Percentiles rank a stretch among this genome's conserved stretches.
These are phyloP conservation scores for Pollimyrus isidori DNA, from an alignment of 2,113 vertebrate genomes.

Conservation along the genomic window DNA sequence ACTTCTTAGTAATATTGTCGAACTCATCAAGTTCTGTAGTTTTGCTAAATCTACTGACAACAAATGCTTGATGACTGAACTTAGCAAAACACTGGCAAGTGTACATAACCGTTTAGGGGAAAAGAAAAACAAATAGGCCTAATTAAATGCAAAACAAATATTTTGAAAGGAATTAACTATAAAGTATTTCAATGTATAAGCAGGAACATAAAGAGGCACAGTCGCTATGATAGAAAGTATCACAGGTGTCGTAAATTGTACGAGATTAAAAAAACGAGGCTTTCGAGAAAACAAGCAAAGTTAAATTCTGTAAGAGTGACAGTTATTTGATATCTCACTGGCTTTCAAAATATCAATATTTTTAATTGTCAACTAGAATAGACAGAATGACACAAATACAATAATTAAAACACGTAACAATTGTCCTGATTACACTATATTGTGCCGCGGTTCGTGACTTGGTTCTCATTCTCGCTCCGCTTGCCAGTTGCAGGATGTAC, in stretches of 20 bases:
- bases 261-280: not conserved
- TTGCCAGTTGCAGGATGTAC: conserved; percentile 2
- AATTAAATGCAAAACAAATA: not conserved
- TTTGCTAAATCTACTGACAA: not conserved
- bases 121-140: not conserved
- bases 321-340: not conserved
- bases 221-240: not conserved
- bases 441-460: not conserved
- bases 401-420: not conserved
- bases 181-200: not conserved
- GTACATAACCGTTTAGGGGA: not conserved
- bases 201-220: not conserved
- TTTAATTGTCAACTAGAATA: not conserved
- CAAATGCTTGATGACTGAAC: not conserved
- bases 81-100: not conserved
- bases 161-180: not conserved
- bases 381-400: not conserved
- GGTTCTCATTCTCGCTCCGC: not conserved
- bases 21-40: not conserved
- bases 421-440: not conserved
- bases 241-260: not conserved
- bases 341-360: not conserved
- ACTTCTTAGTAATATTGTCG: not conserved
- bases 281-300: not conserved
- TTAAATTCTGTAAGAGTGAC: not conserved